phyloP scores from a whole-genome alignment of 2,797 vertebrate species.

The Todus mexicanus region DNA sequence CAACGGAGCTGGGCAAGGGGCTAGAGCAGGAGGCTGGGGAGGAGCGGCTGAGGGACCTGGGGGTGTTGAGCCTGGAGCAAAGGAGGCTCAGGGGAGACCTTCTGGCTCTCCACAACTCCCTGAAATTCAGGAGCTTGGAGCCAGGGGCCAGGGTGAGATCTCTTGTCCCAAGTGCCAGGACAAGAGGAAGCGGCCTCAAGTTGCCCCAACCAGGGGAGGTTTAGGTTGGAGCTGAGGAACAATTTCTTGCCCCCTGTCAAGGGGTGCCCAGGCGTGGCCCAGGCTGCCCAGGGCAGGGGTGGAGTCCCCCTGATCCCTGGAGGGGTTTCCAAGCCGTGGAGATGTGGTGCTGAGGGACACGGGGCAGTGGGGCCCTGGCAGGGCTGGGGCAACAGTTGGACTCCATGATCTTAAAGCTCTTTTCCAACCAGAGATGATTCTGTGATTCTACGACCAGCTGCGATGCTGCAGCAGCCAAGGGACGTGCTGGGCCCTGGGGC shows the following conservation, averaged over 20 bases:
- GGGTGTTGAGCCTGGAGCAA: too few species aligned
- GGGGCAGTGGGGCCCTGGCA: not conserved
- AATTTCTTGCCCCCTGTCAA: too few species aligned
- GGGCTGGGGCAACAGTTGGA: not conserved
- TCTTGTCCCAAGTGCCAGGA: too few species aligned
- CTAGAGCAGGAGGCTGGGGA: too few species aligned
- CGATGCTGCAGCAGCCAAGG: fast-evolving
- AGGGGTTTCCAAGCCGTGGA: not conserved
- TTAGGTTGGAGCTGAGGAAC: too few species aligned
- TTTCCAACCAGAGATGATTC: not conserved
- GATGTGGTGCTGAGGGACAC: not conserved
- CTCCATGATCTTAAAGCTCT: not conserved
- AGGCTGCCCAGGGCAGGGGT: not conserved
- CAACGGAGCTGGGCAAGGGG: too few species aligned
- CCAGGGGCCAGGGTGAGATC: too few species aligned
- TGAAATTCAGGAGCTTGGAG: too few species aligned
- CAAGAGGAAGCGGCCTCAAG: too few species aligned
- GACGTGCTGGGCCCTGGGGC: fast-evolving
- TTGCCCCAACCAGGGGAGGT: too few species aligned
- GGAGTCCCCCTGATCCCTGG: not conserved
- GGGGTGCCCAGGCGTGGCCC: not conserved
- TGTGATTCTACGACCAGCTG: not conserved
- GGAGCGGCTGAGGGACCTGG: too few species aligned
- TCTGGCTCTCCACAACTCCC: too few species aligned
- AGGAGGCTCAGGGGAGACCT: not conserved